phyloP scores from a whole-genome alignment of 1,140 invertebrate species.

The Ephestia elutella region DNA sequence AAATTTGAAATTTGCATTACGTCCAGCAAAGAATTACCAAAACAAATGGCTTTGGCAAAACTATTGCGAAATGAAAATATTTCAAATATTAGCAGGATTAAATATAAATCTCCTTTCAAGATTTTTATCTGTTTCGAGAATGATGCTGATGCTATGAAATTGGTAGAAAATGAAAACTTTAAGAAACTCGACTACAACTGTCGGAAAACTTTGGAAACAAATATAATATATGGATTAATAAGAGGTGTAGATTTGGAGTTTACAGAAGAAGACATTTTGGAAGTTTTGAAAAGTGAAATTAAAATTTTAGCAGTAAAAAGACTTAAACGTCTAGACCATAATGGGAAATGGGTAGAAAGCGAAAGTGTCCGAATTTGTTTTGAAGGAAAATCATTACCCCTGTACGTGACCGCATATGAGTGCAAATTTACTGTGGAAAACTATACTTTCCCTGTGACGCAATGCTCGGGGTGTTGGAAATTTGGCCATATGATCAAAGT shows the following conservation, averaged over 20 bases:
- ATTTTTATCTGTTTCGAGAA: conserved; percentile 21
- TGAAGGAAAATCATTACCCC: conserved; percentile 20
- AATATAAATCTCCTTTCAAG: conserved; percentile 27
- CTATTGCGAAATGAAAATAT: conserved; percentile 25
- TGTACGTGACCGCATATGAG: conserved; percentile 23
- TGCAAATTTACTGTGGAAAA: conserved; percentile 5
- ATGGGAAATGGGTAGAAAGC: conserved; percentile 22
- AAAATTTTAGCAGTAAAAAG: conserved; percentile 15
- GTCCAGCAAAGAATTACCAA: not conserved
- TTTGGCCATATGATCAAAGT: conserved; percentile 14
- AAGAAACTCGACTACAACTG: conserved; percentile 20
- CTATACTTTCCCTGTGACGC: conserved; percentile 22
- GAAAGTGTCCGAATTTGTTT: conserved; percentile 26
- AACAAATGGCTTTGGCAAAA: conserved; percentile 33
- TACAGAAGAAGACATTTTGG: conserved; percentile 15
- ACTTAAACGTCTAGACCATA: conserved; percentile 19
- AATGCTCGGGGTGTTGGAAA: conserved; percentile 29
- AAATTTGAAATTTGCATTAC: not conserved
- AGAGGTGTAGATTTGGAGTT: conserved; percentile 17
- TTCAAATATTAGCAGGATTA: conserved; percentile 22
- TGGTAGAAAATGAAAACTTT: conserved; percentile 20
- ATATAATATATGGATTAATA: conserved; percentile 11
- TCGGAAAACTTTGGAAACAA: conserved; percentile 13
- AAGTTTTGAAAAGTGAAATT: conserved; percentile 5
- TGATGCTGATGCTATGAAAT: conserved; percentile 18